Evolutionary conservation across 2,888 invertebrate species (phyloP).

Genomic region (Conchocele bisecta): DNA sequence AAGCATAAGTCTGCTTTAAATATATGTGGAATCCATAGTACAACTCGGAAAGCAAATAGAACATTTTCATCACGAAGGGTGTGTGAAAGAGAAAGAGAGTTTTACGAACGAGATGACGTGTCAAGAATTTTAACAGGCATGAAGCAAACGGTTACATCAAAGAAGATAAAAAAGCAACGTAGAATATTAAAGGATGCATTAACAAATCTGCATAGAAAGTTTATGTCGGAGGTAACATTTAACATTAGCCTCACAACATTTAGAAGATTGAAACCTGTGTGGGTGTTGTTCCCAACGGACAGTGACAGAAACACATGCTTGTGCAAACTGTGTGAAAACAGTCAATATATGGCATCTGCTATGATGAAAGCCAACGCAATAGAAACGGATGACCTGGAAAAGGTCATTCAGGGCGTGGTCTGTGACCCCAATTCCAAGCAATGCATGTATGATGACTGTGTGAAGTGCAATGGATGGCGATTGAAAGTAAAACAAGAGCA

Average conservation of each 20-base stretch:
- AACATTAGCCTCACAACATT: slow-evolving; percentile 28
- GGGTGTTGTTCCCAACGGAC: slow-evolving; percentile 36
- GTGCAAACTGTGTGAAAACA: slow-evolving; percentile 45
- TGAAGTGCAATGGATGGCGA: no score
- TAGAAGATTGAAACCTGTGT: slow-evolving; percentile 41
- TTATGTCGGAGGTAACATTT: slow-evolving; percentile 9
- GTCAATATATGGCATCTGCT: slow-evolving; percentile 24
- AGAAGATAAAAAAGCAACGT: slow-evolving; percentile 43
- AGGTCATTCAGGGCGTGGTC: no score
- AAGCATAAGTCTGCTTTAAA: background rate
- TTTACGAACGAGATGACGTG: slow-evolving; percentile 35
- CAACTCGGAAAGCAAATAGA: background rate
- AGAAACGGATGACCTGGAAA: no score
- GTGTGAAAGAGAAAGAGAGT: slow-evolving; percentile 7
- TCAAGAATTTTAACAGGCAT: slow-evolving; percentile 25
- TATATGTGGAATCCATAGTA: background rate
- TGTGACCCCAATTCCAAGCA: no score
- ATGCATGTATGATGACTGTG: no score
- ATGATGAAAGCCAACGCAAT: slow-evolving; percentile 8
- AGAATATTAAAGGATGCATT: slow-evolving; percentile 38
- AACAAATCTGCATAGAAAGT: slow-evolving; percentile 40
- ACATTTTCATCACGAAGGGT: slow-evolving; percentile 3
- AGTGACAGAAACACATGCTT: slow-evolving; percentile 49
- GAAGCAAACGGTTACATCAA: slow-evolving; percentile 32
- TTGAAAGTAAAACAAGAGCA: no score